phyloP scores from a whole-genome alignment of 2,797 vertebrate species.

The Margarornis squamiger region DNA sequence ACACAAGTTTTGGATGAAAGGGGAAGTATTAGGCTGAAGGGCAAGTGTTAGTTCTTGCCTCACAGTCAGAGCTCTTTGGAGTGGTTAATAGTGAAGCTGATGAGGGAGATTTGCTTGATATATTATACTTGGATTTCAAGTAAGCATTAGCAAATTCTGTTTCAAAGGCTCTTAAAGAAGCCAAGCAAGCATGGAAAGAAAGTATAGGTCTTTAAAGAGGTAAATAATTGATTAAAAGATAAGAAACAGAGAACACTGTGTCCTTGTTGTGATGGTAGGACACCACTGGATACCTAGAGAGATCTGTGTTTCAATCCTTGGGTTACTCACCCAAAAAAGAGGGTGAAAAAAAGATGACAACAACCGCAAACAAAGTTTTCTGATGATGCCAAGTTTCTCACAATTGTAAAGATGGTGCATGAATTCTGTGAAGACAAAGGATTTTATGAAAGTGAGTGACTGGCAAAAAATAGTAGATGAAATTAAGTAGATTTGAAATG shows the following conservation, averaged over 20 bases:
- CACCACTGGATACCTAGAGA: background rate
- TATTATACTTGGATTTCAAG: background rate
- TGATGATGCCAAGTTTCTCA: background rate
- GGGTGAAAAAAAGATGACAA: background rate
- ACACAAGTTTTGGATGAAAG: background rate
- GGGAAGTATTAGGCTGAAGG: background rate
- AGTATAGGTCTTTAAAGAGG: background rate
- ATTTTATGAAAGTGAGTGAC: background rate
- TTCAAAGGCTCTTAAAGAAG: constrained; percentile 27
- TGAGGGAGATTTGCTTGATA: background rate
- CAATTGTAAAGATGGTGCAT: background rate
- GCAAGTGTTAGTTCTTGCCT: background rate
- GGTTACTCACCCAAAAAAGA: background rate
- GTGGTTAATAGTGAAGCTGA: background rate
- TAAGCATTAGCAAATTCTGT: background rate
- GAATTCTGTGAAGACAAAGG: background rate
- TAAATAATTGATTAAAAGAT: constrained; percentile 33
- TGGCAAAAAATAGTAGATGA: background rate
- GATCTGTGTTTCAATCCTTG: background rate
- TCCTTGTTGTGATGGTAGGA: background rate
- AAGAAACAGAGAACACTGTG: background rate
- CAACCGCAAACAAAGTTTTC: background rate
- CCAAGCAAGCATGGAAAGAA: background rate
- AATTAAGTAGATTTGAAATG: background rate
- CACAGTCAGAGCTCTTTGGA: background rate